These are phyloP conservation scores for Apis florea DNA, from an alignment of 1,140 invertebrate genomes.

Conservation along the genomic window DNA sequence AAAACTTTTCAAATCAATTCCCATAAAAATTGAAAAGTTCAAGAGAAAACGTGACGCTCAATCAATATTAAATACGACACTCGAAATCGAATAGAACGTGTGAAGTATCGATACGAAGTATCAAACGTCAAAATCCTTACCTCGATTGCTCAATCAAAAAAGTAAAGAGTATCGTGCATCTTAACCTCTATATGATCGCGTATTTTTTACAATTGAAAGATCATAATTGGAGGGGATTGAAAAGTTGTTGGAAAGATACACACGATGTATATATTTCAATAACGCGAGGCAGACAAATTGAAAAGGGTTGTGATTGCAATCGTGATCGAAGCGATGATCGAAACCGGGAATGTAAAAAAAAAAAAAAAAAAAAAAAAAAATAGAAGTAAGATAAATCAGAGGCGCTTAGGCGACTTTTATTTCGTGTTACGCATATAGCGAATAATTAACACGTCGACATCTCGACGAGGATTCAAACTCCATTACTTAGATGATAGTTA, in stretches of 20 bases:
- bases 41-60: background rate
- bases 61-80: background rate
- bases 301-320: background rate
- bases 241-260: background rate
- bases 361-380: slow-evolving; percentile 10
- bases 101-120: background rate
- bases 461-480: slow-evolving; percentile 31
- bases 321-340: slow-evolving; percentile 17
- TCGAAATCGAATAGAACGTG: background rate
- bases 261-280: background rate
- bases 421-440: slow-evolving; percentile 47
- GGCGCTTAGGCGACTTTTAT: slow-evolving; percentile 49
- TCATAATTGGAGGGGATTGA: background rate
- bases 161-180: background rate
- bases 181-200: background rate
- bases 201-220: background rate
- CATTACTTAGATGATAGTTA: slow-evolving; percentile 46
- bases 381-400: slow-evolving; percentile 28
- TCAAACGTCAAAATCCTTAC: background rate
- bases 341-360: slow-evolving; percentile 21
- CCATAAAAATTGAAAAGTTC: background rate
- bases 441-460: slow-evolving; percentile 17
- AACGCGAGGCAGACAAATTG: background rate
- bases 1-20: background rate
- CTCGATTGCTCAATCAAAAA: background rate